Evolutionary conservation across 2,113 vertebrate species (phyloP).

Genomic region (Oreocharis arfaki): DNA sequence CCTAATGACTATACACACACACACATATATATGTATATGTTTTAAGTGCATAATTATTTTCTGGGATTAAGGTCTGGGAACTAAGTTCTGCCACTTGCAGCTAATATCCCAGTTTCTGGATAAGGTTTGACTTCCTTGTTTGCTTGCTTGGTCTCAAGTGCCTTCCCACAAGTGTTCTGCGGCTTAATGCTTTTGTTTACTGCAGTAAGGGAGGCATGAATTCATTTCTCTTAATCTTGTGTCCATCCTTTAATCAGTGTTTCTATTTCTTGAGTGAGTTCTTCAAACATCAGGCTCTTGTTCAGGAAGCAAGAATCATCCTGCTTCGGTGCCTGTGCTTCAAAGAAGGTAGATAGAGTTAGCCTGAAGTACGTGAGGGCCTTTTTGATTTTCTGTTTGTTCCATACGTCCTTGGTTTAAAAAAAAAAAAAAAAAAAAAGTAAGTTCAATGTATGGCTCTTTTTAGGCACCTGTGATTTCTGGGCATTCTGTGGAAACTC

Average conservation of each 20-base stretch:
- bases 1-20: neutral
- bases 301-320: neutral
- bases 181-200: neutral
- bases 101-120: neutral
- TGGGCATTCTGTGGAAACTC: neutral
- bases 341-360: neutral
- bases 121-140: neutral
- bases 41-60: neutral
- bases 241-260: neutral
- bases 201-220: neutral
- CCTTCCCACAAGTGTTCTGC: neutral
- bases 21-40: neutral
- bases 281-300: neutral
- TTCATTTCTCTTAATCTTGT: neutral
- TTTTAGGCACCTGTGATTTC: neutral
- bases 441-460: neutral
- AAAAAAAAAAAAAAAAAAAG: neutral
- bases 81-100: neutral
- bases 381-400: neutral
- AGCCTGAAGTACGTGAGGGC: neutral
- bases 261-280: neutral
- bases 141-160: neutral
- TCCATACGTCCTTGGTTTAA: neutral
- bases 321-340: neutral
- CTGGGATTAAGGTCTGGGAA: neutral